Conservation (phyloP, 2,797 vertebrate genomes). For the Acestrorhynchus altus region DNA sequence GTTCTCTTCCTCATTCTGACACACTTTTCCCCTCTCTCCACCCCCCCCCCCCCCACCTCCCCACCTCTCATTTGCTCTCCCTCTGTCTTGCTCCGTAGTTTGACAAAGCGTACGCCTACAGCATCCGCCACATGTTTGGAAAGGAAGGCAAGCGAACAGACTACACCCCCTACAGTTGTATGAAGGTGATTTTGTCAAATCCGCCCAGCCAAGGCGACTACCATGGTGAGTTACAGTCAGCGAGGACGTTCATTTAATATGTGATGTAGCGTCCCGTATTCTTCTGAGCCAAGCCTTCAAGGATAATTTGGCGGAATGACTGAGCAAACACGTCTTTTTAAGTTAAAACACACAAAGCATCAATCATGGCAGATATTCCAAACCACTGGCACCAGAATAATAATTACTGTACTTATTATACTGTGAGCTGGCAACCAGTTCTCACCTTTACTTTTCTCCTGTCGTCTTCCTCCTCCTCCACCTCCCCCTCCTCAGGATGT, state of each 20-base stretch:
- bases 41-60: slow-evolving; percentile 16
- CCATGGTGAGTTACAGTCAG: slow-evolving; percentile 86
- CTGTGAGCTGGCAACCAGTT: not conserved
- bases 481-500: slow-evolving; percentile 80
- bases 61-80: slow-evolving; percentile 58
- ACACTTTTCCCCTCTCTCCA: slow-evolving; percentile 58
- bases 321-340: slow-evolving; percentile 13
- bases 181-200: slow-evolving; percentile 98
- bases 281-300: slow-evolving; percentile 5
- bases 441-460: not conserved
- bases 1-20: slow-evolving; percentile 55
- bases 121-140: slow-evolving; percentile 94
- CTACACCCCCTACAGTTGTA: slow-evolving; percentile 97
- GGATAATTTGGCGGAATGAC: slow-evolving; percentile 21
- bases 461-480: slow-evolving; percentile 41
- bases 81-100: slow-evolving; percentile 81
- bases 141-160: slow-evolving; percentile 96
- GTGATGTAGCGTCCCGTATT: slow-evolving; percentile 29
- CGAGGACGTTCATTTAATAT: slow-evolving; percentile 55
- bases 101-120: slow-evolving; percentile 97
- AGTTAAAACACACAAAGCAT: slow-evolving; percentile 26
- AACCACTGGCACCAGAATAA: slow-evolving; percentile 8
- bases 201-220: slow-evolving; percentile 94
- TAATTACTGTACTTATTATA: slow-evolving; percentile 3
- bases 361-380: slow-evolving; percentile 10